Conservation (phyloP, 2,797 vertebrate genomes). For the Lagodon rhomboides region DNA sequence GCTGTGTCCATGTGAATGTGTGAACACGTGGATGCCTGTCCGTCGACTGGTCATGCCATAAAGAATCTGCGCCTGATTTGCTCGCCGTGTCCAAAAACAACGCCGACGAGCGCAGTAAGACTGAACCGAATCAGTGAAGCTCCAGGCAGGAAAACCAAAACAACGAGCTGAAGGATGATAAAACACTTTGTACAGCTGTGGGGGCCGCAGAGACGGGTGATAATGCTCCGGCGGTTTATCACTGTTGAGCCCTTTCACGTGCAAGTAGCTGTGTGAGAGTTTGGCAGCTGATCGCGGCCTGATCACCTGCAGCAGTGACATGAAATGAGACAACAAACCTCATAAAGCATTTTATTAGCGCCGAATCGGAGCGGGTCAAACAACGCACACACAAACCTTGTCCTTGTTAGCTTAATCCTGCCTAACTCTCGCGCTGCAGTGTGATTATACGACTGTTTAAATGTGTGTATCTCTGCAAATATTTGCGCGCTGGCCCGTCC, state of each 20-base stretch:
- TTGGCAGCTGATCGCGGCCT: not conserved
- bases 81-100: not conserved
- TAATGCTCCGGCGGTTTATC: not conserved
- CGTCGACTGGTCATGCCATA: too few species aligned
- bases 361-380: constrained; percentile 13
- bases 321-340: constrained; percentile 16
- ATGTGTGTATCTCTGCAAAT: constrained; percentile 18
- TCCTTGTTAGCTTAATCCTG: constrained; percentile 10
- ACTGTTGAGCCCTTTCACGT: not conserved
- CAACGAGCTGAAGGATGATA: constrained; percentile 13
- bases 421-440: constrained; percentile 1
- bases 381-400: not conserved
- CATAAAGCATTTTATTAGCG: constrained; percentile 11
- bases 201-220: not conserved
- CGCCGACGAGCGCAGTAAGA: not conserved
- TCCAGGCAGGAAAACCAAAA: not conserved
- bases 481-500: constrained; percentile 43
- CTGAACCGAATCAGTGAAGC: not conserved
- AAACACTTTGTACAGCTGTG: not conserved
- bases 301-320: not conserved
- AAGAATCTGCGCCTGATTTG: not conserved
- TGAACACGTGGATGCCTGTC: too few species aligned
- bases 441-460: constrained; percentile 26
- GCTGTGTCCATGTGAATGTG: too few species aligned
- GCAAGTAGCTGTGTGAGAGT: not conserved